Percentiles rank a stretch among this genome's conserved stretches.
These are phyloP conservation scores for Coecobrya sp. DNA, from an alignment of 2,888 invertebrate species.

Conservation along the genomic window DNA sequence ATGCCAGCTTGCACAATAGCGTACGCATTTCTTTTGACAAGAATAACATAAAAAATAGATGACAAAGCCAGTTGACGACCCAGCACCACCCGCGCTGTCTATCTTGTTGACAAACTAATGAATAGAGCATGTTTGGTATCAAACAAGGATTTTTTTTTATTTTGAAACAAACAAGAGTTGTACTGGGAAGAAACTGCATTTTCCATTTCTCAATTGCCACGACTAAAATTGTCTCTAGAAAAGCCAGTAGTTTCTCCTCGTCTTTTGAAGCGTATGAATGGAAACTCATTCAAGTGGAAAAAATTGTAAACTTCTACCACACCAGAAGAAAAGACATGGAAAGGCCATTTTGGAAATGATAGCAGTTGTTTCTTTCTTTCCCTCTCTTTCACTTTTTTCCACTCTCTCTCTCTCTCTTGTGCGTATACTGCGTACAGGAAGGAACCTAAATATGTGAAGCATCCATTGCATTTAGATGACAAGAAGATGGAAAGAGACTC, in stretches of 20 bases:
- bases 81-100: conserved; percentile 38
- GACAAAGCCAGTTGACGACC: conserved; percentile 53
- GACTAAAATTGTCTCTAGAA: not conserved
- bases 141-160: conserved; percentile 9
- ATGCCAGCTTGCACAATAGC: not conserved
- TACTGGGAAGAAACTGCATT: not conserved
- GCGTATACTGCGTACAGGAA: not conserved
- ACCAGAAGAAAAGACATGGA: conserved; percentile 73
- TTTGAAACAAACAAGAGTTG: conserved; percentile 46
- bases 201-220: conserved; percentile 8
- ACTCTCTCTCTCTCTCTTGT: not conserved
- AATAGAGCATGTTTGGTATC: conserved; percentile 48
- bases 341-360: conserved; percentile 78
- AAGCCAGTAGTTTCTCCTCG: conserved; percentile 40
- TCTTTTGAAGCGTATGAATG: conserved; percentile 62
- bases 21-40: not conserved
- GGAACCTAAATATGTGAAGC: not conserved
- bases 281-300: conserved; percentile 76
- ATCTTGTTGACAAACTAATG: conserved; percentile 60
- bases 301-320: conserved; percentile 75
- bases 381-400: conserved; percentile 19
- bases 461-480: conserved; percentile 40
- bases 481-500: conserved; percentile 37
- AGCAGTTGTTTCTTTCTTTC: conserved; percentile 54
- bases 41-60: not conserved